Base-by-base conservation (phyloP, 2,113 vertebrate genomes). In the Triplophysa dalaica region DNA sequence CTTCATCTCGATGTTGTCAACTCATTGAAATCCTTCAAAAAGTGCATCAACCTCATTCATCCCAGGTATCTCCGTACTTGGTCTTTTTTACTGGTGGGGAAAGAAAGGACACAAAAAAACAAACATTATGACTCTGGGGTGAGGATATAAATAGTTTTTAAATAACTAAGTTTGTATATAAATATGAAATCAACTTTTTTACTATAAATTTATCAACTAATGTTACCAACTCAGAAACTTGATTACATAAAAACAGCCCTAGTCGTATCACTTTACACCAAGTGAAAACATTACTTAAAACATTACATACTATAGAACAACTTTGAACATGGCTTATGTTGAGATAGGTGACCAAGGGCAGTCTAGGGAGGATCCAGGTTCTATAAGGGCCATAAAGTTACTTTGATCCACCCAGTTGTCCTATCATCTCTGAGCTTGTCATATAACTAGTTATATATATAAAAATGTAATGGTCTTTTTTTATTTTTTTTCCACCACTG, bases 21-120 rank as follows among this genome's bases (percentile, higher is more conserved):
- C 29, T 21, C 62, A 54, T 11, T 41, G n/a, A 75, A 45, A 7
- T 22, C 3, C 19, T 21, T 33, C 33, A 19, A 4, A 26, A 1
- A 26, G 79, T 16, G 11, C 13, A 17, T 41, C 60, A 10, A 1
- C 86, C 79, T 94, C 90, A 96, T 26, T 96, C 94, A 61, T 95
- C 94, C 94, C 93, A 95, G 78, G 92, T 83, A 84, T 95, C 95
- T 85, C 95, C 94, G 8, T 96, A 96, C 83, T 94, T 92, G 87
- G 95, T 96, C 85, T 93, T 92, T 89, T 95, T 94, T 80, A 85
- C 94, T 95, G 86, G 60, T 85, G 72, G 41, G 24, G 29, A 9
- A 75, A 82, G 62, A 74, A 54, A 68, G 48, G 69, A 50, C 38
- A 82, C n/a, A 64, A 63, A 19, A 19, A 22, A 8, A 19, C 13